Percentiles rank a stretch among this genome's conserved stretches.
Conservation (phyloP, 2,113 vertebrate genomes). For the Progne subis region DNA sequence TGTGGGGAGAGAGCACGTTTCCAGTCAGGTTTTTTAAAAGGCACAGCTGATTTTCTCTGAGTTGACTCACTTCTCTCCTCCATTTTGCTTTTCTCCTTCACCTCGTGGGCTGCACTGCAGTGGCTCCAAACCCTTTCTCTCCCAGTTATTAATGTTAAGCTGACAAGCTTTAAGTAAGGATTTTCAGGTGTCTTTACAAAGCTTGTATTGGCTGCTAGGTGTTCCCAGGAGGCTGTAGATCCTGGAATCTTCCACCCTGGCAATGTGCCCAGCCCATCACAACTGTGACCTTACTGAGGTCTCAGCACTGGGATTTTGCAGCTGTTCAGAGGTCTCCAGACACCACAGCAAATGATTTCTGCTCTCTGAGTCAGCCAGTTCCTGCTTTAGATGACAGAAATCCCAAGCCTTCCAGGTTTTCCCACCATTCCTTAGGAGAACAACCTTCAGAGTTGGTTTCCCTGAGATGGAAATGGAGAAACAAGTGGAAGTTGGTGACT, state of each 20-base stretch:
- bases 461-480: background rate
- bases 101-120: background rate
- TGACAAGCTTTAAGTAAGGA: slow-evolving; percentile 36
- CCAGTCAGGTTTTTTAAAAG: background rate
- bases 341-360: slow-evolving; percentile 22
- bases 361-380: background rate
- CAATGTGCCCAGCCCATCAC: background rate
- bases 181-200: slow-evolving; percentile 64
- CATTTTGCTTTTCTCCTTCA: slow-evolving; percentile 7
- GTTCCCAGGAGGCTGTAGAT: slow-evolving; percentile 31
- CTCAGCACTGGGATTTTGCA: slow-evolving; percentile 48
- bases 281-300: slow-evolving; percentile 18
- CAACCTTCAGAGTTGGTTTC: background rate
- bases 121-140: background rate
- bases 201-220: slow-evolving; percentile 22
- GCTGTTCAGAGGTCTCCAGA: slow-evolving; percentile 50
- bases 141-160: slow-evolving; percentile 36
- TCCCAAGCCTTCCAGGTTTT: background rate
- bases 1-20: background rate
- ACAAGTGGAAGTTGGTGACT: background rate
- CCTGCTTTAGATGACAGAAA: background rate
- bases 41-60: background rate
- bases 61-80: background rate
- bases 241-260: slow-evolving; percentile 60
- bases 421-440: background rate